Conservation (phyloP, 2,113 vertebrate species). For the Aegithalos caudatus region DNA sequence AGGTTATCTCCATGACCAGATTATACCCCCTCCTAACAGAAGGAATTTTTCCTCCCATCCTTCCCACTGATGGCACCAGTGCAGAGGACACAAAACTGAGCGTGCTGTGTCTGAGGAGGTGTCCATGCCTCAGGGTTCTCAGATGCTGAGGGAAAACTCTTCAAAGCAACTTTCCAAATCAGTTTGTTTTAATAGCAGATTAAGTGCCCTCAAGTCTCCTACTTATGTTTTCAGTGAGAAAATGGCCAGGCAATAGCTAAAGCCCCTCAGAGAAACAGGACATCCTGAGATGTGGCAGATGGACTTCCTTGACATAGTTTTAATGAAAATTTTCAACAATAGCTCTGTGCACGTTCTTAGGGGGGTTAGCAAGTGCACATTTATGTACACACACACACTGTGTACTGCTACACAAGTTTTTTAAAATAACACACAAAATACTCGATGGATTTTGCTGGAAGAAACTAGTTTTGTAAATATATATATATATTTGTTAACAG, state of each 20-base stretch:
- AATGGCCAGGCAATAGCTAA: neutral
- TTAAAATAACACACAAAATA: neutral
- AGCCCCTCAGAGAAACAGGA: constrained; percentile 51
- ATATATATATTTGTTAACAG: neutral
- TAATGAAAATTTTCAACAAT: constrained; percentile 17
- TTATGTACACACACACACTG: neutral
- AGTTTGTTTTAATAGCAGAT: neutral
- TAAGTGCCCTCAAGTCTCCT: neutral
- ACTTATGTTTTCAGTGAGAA: neutral
- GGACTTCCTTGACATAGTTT: constrained; percentile 18
- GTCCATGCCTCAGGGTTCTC: neutral
- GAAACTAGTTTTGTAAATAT: neutral
- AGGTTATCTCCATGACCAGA: neutral
- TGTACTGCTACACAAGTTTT: neutral
- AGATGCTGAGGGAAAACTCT: neutral
- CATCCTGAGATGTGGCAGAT: constrained; percentile 52
- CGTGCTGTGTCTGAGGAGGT: neutral
- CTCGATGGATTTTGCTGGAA: neutral
- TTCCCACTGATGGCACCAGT: neutral
- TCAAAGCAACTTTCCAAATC: neutral
- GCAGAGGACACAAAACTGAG: neutral
- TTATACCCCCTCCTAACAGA: neutral
- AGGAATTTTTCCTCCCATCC: neutral
- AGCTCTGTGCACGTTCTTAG: neutral
- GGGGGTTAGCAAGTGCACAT: neutral